phyloP scores from a whole-genome alignment of 2,888 invertebrate genomes.

The Teleogryllus oceanicus region DNA sequence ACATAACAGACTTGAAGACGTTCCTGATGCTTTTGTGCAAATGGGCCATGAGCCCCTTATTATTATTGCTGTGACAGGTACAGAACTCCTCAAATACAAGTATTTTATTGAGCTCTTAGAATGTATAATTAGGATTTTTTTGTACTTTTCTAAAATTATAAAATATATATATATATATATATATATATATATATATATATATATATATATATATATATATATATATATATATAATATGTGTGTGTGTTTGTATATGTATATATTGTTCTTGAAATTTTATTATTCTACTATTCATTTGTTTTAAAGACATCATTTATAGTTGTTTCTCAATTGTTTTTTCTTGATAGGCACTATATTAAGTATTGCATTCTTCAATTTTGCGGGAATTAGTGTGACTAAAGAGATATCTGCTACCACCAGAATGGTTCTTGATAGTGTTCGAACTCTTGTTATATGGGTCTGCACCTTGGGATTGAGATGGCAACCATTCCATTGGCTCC shows the following conservation, averaged over 20 bases:
- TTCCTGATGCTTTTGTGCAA: slow-evolving; percentile 79
- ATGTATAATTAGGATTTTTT: neutral
- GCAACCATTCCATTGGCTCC: slow-evolving; percentile 76
- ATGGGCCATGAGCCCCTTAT: slow-evolving; percentile 59
- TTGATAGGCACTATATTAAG: slow-evolving; percentile 72
- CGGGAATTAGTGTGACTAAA: slow-evolving; percentile 88
- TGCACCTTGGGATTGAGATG: slow-evolving; percentile 70
- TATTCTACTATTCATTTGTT: neutral
- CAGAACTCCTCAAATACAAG: slow-evolving; percentile 38
- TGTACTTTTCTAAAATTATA: neutral
- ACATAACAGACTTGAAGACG: slow-evolving; percentile 74
- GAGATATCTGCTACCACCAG: slow-evolving; percentile 88
- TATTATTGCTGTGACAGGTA: slow-evolving; percentile 64
- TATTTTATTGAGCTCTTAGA: no score
- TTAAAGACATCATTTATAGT: neutral
- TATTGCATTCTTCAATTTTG: slow-evolving; percentile 91
- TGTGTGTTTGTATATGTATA: no score
- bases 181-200: no score
- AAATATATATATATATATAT: slow-evolving; percentile 26
- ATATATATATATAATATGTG: slow-evolving; percentile 19
- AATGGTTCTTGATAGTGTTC: slow-evolving; percentile 83
- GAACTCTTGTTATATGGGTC: slow-evolving; percentile 87
- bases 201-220: slow-evolving; percentile 3
- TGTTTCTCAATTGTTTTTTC: slow-evolving; percentile 40
- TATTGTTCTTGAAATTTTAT: neutral